phyloP scores from a whole-genome alignment of 2,797 vertebrate genomes.

The Lemur catta region DNA sequence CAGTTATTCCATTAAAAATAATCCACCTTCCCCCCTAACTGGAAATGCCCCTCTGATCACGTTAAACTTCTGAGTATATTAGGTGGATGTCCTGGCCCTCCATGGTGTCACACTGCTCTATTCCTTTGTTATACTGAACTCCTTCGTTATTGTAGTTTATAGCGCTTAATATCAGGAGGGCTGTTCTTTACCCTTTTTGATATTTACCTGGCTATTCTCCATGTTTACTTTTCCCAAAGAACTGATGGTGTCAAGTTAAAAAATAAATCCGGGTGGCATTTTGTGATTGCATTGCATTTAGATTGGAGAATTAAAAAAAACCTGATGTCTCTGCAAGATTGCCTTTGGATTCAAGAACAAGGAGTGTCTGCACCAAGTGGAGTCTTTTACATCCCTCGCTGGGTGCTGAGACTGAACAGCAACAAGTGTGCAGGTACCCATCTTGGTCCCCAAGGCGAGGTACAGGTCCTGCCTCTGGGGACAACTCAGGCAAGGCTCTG shows the following conservation, averaged over 20 bases:
- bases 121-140: neutral
- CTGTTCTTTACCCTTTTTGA: too few relatives aligned
- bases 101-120: accelerated
- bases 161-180: neutral
- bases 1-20: neutral
- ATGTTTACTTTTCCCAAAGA: neutral
- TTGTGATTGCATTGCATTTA: neutral
- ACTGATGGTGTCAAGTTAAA: neutral
- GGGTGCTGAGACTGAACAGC: neutral
- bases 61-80: neutral
- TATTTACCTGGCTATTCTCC: neutral
- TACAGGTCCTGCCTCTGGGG: neutral
- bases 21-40: neutral
- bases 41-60: neutral
- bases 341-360: neutral
- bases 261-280: neutral
- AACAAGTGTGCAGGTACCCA: neutral
- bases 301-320: neutral
- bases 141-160: neutral
- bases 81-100: neutral
- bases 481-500: neutral
- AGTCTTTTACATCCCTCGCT: neutral
- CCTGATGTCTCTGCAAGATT: too few relatives aligned
- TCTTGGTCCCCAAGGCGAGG: neutral
- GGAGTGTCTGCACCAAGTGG: neutral